Evolutionary conservation across 2,888 invertebrate genomes (phyloP), one percentile per base, ranked within the genome.

Genomic region (Melanophora roralis): DNA sequence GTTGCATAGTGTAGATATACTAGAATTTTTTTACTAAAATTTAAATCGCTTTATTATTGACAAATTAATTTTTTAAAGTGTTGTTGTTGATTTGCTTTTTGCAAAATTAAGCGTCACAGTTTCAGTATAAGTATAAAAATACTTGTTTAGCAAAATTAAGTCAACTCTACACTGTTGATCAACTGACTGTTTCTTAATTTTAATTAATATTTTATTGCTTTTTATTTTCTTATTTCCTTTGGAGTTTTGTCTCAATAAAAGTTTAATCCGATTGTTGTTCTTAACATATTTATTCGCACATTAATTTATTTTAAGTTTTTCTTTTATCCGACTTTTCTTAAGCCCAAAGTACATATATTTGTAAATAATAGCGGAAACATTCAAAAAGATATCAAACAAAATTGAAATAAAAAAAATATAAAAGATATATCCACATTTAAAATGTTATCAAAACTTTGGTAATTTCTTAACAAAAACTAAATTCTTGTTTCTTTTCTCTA

Each of bases 371-470:
- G 16, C 23, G 14, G n/a, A 38, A 69, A 32, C 43, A 69, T 47
- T 64, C 11, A 64, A 43, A 36, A 47, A 57, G 36, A 59, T 21
- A 21, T 8, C 38, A 36, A 49, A 62, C 47, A n/a, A 8, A 40
- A 34, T 55, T 3, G 11, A 34, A 76, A 69, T n/a, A 49, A 21
- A 9, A 60, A n/a, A 14, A n/a, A 11, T 27, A 27, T 40, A 67
- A 60, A 40, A 38, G n/a, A 53, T 72, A 60, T 72, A 59, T 72
- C 72, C 72, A 55, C 68, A 60, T 68, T 78, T 68, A 57, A 78
- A 68, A 73, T 73, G 62, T 49, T 62, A 68, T 68, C 78, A 73
- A 78, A 78, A 78, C 73, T 78, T 78, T 78, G 1, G 68, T 64
- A 78, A 69, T 74, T 64, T 74, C 59, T 55, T 57, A 36, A 57